Evolutionary conservation across 2,113 vertebrate genomes (phyloP), one percentile per base, ranked within the genome.

Genomic region (Todiramphus chloris): DNA sequence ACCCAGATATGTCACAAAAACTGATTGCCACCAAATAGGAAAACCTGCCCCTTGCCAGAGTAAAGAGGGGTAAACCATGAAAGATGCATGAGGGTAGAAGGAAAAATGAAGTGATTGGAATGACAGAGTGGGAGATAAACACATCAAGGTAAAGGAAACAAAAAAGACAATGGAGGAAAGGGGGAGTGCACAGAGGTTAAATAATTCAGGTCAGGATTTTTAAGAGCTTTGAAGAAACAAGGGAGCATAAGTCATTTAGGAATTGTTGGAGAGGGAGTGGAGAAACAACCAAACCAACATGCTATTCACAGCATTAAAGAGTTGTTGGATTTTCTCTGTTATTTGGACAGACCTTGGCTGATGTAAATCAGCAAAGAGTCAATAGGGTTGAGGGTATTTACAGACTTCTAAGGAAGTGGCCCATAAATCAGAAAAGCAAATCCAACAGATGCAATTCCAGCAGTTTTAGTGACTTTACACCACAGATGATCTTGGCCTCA

Each of bases 1-100:
- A 94, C 89, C 90, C 63, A 95, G 89, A 91, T 91, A 75, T 94
- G 90, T 85, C 86, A 87, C 80, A 89, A 58, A 89, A 83, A 3
- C 53, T 77, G 69, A 83, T 11, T 83, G 73, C 43, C 48, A 83
- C 19, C 56, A 64, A 25, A 73, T 1, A 78, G 77, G 43, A 78
- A 79, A 90, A 64, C 39, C 51, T 93, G 68, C 23, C 68, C 80
- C 64, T 95, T 5, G 4, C 33, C 74, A 60, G 69, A 93, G 86
- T 10, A 78, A 80, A 93, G 18, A 43, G 19, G 64, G 48, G 43
- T 53, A 89, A 93, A 53, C 48, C 16, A 90, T 93, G 73, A 94
- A 96, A 95, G 62, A 93, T 91, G 53, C 28, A 79, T 91, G 64
- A 87, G 11, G 27, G 6, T 13, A 30, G 50, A 53, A 73, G 48